These are phyloP conservation scores for Atethmia centrago DNA, from an alignment of 2,888 invertebrate species.

Conservation along the genomic window DNA sequence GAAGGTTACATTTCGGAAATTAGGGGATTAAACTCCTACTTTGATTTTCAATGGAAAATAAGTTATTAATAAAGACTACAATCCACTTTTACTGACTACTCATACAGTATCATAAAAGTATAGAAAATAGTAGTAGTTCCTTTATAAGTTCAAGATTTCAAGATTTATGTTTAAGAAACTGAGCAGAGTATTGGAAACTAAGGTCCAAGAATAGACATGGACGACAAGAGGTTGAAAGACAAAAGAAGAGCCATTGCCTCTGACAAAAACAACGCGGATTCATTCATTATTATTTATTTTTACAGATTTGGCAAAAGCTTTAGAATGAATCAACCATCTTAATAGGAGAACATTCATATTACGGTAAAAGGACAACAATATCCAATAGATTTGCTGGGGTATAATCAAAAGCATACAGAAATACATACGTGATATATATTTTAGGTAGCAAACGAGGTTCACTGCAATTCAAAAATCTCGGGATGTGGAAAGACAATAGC, in stretches of 20 bases:
- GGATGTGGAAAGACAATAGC: conserved; percentile 84
- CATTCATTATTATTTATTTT: neutral
- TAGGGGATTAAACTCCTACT: neutral
- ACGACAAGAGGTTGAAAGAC: too few relatives aligned
- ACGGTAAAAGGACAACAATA: conserved; percentile 7
- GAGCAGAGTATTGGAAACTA: neutral
- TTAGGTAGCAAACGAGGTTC: neutral
- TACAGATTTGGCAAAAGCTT: neutral
- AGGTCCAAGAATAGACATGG: neutral
- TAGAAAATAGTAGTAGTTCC: neutral
- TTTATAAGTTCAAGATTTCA: neutral
- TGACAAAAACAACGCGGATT: neutral
- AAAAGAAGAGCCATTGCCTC: neutral
- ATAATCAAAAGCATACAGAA: conserved; percentile 1
- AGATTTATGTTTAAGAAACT: neutral
- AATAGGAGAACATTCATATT: neutral
- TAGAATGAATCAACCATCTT: neutral
- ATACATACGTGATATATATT: neutral
- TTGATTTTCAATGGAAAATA: neutral
- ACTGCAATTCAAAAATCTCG: conserved; percentile 11
- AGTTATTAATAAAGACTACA: neutral
- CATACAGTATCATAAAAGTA: neutral
- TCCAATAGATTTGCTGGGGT: neutral
- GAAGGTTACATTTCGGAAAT: neutral
- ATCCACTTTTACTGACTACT: conserved; percentile 1